Conservation (phyloP, 1,140 invertebrate species). For the Oncopodura yosiiana region DNA sequence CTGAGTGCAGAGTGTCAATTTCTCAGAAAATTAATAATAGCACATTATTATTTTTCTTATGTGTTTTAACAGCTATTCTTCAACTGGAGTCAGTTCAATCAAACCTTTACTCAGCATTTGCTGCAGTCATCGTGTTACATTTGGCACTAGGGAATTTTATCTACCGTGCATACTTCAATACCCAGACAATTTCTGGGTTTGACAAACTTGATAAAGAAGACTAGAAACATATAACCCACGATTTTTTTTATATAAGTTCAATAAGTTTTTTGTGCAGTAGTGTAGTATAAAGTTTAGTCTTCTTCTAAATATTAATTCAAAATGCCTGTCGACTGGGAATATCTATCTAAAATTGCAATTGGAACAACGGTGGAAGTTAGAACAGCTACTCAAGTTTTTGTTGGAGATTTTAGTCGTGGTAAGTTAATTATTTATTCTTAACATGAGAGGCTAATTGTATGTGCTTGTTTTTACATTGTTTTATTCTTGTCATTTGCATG, state of each 20-base stretch:
- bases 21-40: too few relatives aligned
- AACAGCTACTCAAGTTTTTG: too few relatives aligned
- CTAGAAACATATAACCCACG: too few relatives aligned
- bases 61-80: slow-evolving; percentile 43
- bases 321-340: background rate
- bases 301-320: background rate
- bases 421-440: too few relatives aligned
- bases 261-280: background rate
- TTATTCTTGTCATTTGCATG: too few relatives aligned
- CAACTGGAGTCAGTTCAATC: slow-evolving; percentile 51
- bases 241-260: background rate
- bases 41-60: too few relatives aligned
- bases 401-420: too few relatives aligned
- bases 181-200: slow-evolving; percentile 32
- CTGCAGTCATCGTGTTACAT: slow-evolving; percentile 59
- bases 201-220: slow-evolving; percentile 35
- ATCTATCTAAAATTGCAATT: background rate
- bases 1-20: too few relatives aligned
- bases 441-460: too few relatives aligned
- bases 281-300: background rate
- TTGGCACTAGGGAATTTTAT: slow-evolving; percentile 64
- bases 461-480: too few relatives aligned
- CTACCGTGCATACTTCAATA: slow-evolving; percentile 54
- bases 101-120: slow-evolving; percentile 62
- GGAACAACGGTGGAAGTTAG: too few relatives aligned